Conservation (phyloP, 2,888 invertebrate genomes). For the Gari tellinella region DNA sequence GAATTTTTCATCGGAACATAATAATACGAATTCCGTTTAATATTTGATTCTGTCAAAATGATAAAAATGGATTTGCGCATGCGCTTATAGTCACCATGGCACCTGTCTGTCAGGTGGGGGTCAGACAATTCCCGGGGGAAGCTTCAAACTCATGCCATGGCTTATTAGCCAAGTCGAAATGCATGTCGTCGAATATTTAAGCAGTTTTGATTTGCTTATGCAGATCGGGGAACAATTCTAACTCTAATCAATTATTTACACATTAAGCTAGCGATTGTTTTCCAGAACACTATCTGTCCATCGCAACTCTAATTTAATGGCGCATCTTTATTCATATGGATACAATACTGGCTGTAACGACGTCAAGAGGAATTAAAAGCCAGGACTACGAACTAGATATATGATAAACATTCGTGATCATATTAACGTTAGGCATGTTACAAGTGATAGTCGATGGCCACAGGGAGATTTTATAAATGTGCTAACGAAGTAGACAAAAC, state of each 20-base stretch:
- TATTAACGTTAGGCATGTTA: no score
- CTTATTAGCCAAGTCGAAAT: conserved; percentile 1
- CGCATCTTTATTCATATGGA: conserved; percentile 39
- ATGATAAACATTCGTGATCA: no score
- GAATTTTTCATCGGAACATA: no score
- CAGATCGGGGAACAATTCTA: conserved; percentile 20
- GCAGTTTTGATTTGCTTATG: no score
- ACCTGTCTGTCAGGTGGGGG: not conserved
- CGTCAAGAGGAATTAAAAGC: conserved; percentile 20
- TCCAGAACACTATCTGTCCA: conserved; percentile 22
- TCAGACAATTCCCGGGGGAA: conserved; percentile 12
- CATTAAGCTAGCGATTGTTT: conserved; percentile 33
- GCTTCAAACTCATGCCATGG: conserved; percentile 4
- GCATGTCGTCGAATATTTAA: conserved; percentile 50
- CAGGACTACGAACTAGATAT: no score
- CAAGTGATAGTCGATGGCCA: no score
- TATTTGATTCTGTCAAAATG: no score
- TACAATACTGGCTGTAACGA: conserved; percentile 15
- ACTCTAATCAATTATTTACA: conserved; percentile 60
- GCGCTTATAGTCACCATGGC: not conserved
- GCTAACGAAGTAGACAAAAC: no score
- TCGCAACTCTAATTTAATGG: conserved; percentile 36
- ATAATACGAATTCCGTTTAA: no score
- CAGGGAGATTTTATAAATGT: no score
- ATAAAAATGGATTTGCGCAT: not conserved